These are phyloP conservation scores for Selene dorsalis DNA, from an alignment of 2,797 vertebrate genomes.

Conservation along the genomic window DNA sequence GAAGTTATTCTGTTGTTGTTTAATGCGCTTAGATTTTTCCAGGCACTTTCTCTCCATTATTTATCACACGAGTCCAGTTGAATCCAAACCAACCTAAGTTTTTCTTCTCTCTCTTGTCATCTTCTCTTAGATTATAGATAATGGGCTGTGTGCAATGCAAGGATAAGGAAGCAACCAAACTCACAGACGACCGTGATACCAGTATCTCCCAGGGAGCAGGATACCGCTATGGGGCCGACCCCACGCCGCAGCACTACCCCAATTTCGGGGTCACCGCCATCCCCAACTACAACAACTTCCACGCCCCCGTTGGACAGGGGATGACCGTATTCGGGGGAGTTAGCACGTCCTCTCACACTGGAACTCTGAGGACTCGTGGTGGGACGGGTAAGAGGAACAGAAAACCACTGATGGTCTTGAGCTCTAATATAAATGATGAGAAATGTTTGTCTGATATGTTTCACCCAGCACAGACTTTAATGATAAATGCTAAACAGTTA, in stretches of 20 bases:
- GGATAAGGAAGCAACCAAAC: constrained; percentile 97
- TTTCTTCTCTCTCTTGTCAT: constrained; percentile 16
- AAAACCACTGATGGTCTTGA: background rate
- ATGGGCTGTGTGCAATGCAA: constrained; percentile 99
- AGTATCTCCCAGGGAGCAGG: constrained; percentile 90
- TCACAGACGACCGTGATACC: constrained; percentile 90
- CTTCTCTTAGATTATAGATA: constrained; percentile 90
- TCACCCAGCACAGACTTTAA: too few species aligned
- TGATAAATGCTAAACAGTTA: background rate
- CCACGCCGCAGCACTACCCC: constrained; percentile 92
- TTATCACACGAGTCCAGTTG: background rate
- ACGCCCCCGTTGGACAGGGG: constrained; percentile 88
- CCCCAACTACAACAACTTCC: constrained; percentile 98
- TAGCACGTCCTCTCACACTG: constrained; percentile 92
- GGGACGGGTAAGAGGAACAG: constrained; percentile 87
- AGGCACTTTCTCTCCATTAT: background rate
- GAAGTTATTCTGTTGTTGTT: background rate
- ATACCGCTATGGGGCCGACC: constrained; percentile 93
- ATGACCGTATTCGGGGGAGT: constrained; percentile 94
- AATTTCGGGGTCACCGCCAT: constrained; percentile 92
- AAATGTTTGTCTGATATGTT: too few species aligned
- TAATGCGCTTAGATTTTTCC: background rate
- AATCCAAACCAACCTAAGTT: background rate
- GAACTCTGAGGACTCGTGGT: constrained; percentile 91
- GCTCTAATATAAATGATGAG: too few species aligned